Evolutionary conservation across 92 coral and sea anemone genomes (phyloP).

Genomic region (Bergia sp.): DNA sequence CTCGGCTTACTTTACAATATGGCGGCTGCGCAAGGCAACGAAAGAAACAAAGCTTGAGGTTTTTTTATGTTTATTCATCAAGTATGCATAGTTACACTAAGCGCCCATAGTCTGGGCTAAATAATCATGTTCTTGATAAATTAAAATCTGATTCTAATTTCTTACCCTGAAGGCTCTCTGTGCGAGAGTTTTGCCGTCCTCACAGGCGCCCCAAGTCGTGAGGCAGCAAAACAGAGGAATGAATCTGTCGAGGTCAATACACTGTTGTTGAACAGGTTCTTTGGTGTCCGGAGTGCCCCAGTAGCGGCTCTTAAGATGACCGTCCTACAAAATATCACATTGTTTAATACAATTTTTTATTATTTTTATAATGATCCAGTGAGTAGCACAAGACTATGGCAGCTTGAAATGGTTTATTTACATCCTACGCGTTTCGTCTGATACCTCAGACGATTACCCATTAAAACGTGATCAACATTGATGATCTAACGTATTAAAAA

Average conservation of each 20-base stretch:
- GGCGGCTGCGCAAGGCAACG: too few relatives aligned
- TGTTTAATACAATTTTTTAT: neutral
- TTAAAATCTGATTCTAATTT: neutral
- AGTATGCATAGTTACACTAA: too few relatives aligned
- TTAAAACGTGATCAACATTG: too few relatives aligned
- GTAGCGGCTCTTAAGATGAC: conserved; percentile 87
- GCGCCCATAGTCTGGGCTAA: too few relatives aligned
- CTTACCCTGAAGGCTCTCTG: conserved; percentile 86
- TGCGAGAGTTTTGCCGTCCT: conserved; percentile 74
- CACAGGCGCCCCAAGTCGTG: conserved; percentile 94
- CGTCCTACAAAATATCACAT: conserved; percentile 59
- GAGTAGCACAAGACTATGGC: too few relatives aligned
- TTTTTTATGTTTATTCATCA: neutral
- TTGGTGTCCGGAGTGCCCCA: conserved; percentile 72
- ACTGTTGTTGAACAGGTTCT: conserved; percentile 79
- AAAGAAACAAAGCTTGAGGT: too few relatives aligned
- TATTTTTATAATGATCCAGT: too few relatives aligned
- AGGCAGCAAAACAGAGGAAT: conserved; percentile 84
- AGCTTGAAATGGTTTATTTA: too few relatives aligned
- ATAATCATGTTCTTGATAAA: neutral
- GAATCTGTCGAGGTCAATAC: conserved; percentile 88
- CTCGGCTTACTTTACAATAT: neutral
- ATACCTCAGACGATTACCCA: too few relatives aligned
- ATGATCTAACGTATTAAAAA: too few relatives aligned
- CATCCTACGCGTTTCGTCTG: too few relatives aligned